A percentile compares a stretch with the other conserved stretches of the same genome.
These are phyloP conservation scores for Ardeotis arabs DNA, from an alignment of 2,113 vertebrate genomes.

Conservation along the genomic window DNA sequence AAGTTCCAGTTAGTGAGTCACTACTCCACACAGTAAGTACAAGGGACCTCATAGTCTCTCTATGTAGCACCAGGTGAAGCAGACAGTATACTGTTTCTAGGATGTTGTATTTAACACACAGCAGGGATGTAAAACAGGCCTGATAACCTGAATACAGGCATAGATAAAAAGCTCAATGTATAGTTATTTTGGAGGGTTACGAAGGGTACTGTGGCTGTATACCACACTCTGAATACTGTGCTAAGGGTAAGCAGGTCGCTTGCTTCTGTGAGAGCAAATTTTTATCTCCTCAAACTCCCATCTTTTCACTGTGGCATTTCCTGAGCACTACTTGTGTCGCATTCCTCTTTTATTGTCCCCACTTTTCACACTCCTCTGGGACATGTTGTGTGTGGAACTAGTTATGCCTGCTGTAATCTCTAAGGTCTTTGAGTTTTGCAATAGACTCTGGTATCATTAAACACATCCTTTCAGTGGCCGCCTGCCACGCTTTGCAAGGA, in stretches of 20 bases:
- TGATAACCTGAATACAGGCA: background rate
- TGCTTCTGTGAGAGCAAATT: background rate
- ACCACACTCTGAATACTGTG: background rate
- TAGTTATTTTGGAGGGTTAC: background rate
- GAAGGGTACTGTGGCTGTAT: background rate
- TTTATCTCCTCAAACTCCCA: background rate
- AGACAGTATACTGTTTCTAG: background rate
- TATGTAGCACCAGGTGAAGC: background rate
- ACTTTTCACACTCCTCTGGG: background rate
- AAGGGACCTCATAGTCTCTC: background rate
- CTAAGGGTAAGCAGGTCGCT: background rate
- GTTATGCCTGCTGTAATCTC: slow-evolving; percentile 10
- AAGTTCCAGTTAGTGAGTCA: background rate
- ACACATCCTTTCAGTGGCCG: background rate
- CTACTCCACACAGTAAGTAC: background rate
- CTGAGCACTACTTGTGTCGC: background rate
- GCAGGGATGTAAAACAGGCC: background rate
- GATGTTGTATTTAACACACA: background rate
- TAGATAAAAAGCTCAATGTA: background rate
- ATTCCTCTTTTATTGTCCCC: background rate
- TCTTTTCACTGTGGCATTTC: background rate
- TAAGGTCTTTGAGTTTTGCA: slow-evolving; percentile 22
- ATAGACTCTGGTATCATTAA: slow-evolving; percentile 13
- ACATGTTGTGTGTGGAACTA: background rate
- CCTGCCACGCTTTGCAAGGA: slow-evolving; percentile 28